Evolutionary conservation across 2,113 vertebrate species (phyloP).

Genomic region (Xiphophorus hellerii): DNA sequence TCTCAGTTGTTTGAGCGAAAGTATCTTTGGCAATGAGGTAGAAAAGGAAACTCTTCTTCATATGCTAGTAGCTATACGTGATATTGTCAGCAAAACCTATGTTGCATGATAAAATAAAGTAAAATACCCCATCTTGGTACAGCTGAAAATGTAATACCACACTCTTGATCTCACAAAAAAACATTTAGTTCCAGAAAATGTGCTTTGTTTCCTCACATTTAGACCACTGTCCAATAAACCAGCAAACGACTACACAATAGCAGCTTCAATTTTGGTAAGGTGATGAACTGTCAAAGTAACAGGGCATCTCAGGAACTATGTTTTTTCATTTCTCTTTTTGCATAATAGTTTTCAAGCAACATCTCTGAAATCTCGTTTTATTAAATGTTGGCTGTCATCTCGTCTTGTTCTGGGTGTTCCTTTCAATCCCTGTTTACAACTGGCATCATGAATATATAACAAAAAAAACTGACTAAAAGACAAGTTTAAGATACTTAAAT

Average conservation of each 20-base stretch:
- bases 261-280: too few relatives aligned
- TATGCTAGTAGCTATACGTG: neutral
- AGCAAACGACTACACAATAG: too few relatives aligned
- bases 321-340: neutral
- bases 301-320: too few relatives aligned
- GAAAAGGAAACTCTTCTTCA: neutral
- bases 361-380: neutral
- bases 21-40: neutral
- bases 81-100: neutral
- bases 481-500: slow-evolving; percentile 81
- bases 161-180: neutral
- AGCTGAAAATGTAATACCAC: too few relatives aligned
- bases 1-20: neutral
- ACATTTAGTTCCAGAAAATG: neutral
- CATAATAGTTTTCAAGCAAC: neutral
- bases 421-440: slow-evolving; percentile 72
- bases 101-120: neutral
- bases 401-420: slow-evolving; percentile 33
- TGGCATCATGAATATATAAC: slow-evolving; percentile 70
- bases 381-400: neutral
- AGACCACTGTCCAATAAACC: too few relatives aligned
- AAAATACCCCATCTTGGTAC: too few relatives aligned
- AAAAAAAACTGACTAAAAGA: slow-evolving; percentile 72
- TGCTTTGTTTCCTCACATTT: too few relatives aligned
- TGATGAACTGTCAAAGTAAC: too few relatives aligned